phyloP scores from a whole-genome alignment of 2,797 vertebrate genomes.

The Sphaeramia orbicularis region DNA sequence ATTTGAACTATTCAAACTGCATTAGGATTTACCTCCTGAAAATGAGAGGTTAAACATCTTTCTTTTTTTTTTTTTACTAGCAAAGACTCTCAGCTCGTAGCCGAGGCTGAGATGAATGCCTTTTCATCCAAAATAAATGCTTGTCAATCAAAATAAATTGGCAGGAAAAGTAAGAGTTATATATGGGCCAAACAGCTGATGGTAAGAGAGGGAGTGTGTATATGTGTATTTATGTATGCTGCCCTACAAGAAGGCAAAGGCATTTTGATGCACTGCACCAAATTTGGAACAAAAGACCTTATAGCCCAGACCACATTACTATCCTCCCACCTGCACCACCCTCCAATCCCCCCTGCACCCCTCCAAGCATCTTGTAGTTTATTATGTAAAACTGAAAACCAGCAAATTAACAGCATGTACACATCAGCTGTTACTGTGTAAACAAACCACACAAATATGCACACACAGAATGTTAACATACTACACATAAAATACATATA shows the following conservation, averaged over 20 bases:
- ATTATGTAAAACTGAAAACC: conserved; percentile 39
- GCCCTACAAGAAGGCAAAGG: conserved; percentile 64
- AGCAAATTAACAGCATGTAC: conserved; percentile 34
- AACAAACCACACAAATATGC: neutral
- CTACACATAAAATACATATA: too few species aligned
- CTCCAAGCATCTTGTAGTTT: conserved; percentile 61
- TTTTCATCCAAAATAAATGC: conserved; percentile 7
- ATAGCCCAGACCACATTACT: conserved; percentile 85
- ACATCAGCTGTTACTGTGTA: conserved; percentile 1
- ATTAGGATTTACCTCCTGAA: conserved; percentile 15
- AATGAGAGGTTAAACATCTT: conserved; percentile 9
- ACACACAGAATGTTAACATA: neutral
- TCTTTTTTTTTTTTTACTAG: too few species aligned
- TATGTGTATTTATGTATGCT: conserved; percentile 44
- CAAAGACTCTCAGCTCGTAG: conserved; percentile 7
- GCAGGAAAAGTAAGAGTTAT: conserved; percentile 4
- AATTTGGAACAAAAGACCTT: conserved; percentile 87
- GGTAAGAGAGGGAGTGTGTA: conserved; percentile 5
- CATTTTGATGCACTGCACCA: conserved; percentile 87
- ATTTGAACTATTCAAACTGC: neutral
- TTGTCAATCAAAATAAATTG: neutral
- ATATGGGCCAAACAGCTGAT: conserved; percentile 55
- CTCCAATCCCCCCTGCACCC: conserved; percentile 4
- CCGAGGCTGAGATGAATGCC: neutral
- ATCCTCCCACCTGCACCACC: conserved; percentile 70